phyloP scores from a whole-genome alignment of 2,797 vertebrate species.

The Sebastes reedi region DNA sequence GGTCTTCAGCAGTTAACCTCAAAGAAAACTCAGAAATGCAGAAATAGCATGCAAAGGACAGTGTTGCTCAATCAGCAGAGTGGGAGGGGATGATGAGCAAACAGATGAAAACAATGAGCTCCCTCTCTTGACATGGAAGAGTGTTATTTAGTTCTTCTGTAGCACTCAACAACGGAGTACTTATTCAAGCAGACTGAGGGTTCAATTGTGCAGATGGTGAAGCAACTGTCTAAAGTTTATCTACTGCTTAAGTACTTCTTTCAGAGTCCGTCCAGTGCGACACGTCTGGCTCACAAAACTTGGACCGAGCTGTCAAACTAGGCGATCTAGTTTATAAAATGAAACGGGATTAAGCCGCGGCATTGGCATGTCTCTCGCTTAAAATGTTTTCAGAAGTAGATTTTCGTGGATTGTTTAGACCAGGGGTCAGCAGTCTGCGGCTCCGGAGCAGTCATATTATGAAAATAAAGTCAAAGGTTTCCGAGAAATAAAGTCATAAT shows the following conservation, averaged over 20 bases:
- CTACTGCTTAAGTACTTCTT: too few relatives aligned
- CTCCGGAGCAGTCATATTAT: too few relatives aligned
- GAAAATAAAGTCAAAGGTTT: too few relatives aligned
- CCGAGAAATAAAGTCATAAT: too few relatives aligned
- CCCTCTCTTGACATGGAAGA: neutral
- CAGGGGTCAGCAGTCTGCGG: too few relatives aligned
- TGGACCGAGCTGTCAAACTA: too few relatives aligned
- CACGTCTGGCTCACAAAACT: too few relatives aligned
- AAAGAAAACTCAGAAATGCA: neutral
- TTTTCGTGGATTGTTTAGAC: too few relatives aligned
- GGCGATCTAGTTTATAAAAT: too few relatives aligned
- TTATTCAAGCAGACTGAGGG: neutral
- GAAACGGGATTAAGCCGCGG: too few relatives aligned
- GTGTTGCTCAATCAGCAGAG: neutral
- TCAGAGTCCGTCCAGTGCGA: too few relatives aligned
- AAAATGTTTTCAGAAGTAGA: too few relatives aligned
- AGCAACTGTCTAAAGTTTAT: neutral
- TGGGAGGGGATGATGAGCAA: neutral
- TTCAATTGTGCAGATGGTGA: neutral
- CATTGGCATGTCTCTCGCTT: rapidly evolving
- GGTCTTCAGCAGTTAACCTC: neutral
- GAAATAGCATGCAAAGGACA: neutral
- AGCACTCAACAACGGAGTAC: neutral
- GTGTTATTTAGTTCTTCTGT: neutral
- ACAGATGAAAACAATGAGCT: constrained; percentile 5